These are phyloP conservation scores for Andrena minutula DNA, from an alignment of 2,888 invertebrate genomes.

Conservation along the genomic window DNA sequence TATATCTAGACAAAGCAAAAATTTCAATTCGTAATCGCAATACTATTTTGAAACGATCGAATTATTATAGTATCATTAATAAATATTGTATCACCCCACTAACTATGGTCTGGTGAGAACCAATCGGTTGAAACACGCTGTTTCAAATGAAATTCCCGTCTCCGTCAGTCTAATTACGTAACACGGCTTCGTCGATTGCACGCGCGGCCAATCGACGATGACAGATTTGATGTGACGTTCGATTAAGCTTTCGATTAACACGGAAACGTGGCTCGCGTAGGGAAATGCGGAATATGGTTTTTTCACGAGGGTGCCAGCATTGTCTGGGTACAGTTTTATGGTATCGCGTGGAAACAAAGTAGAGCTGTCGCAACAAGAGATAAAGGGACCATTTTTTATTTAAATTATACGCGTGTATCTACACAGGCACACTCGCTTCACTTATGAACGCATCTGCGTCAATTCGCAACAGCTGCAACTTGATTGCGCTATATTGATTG, in stretches of 20 bases:
- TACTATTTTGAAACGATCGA: no score
- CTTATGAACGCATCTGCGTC: not conserved
- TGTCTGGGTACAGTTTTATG: no score
- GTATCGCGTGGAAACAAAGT: no score
- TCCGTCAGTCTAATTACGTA: conserved; percentile 13
- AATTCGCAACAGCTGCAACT: conserved; percentile 1
- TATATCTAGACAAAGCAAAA: no score
- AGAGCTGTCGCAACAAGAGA: no score
- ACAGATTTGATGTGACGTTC: conserved; percentile 35
- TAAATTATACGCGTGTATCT: not conserved
- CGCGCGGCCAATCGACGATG: conserved; percentile 12
- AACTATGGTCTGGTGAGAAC: not conserved
- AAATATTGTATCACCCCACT: no score
- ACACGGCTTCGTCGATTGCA: not conserved
- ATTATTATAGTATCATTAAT: no score
- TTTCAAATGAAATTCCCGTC: conserved; percentile 30
- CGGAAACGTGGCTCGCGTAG: not conserved
- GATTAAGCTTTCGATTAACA: conserved; percentile 31
- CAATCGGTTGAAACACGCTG: conserved; percentile 33
- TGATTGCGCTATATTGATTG: not conserved
- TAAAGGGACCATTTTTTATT: no score
- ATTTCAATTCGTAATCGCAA: no score
- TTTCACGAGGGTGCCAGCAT: not conserved
- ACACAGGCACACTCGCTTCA: not conserved
- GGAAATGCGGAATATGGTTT: not conserved